Conservation (phyloP, 2,888 invertebrate species). For the Microplitis manilae region DNA sequence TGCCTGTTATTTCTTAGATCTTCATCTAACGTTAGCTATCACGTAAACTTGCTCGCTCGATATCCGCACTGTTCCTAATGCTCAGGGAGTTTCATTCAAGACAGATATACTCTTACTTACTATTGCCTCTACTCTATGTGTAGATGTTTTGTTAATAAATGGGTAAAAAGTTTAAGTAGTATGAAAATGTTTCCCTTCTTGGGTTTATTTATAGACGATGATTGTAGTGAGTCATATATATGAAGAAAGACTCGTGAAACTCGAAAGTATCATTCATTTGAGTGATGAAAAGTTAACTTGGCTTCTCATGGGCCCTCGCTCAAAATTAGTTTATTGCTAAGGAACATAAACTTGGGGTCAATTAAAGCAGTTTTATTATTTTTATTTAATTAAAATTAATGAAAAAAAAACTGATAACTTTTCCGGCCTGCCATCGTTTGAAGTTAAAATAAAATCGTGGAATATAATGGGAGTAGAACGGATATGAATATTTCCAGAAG, state of each 20-base stretch:
- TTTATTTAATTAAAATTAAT: no score
- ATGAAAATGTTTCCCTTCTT: constrained; percentile 18
- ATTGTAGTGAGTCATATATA: background rate
- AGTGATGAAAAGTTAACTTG: constrained; percentile 7
- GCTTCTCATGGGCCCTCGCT: constrained; percentile 1
- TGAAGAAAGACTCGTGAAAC: constrained; percentile 1
- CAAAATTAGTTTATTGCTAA: background rate
- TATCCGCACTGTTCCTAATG: background rate
- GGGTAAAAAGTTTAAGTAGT: background rate
- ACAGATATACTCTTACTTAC: no score
- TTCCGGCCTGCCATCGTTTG: no score
- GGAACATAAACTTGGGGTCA: background rate
- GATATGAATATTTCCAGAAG: background rate
- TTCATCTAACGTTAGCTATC: background rate
- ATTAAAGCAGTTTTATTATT: no score
- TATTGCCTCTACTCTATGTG: background rate
- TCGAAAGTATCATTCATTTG: constrained; percentile 3
- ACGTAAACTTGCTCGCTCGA: constrained; percentile 19
- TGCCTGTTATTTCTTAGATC: constrained; percentile 13
- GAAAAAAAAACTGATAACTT: no score
- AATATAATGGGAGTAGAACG: no score
- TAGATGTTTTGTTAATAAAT: background rate
- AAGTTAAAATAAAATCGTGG: no score
- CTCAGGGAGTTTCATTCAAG: no score
- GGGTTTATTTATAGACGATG: background rate